Percentiles rank a stretch among this genome's conserved stretches.
Evolutionary conservation across 2,888 invertebrate genomes (phyloP).

Genomic region (Hydroisotoma schaefferi): DNA sequence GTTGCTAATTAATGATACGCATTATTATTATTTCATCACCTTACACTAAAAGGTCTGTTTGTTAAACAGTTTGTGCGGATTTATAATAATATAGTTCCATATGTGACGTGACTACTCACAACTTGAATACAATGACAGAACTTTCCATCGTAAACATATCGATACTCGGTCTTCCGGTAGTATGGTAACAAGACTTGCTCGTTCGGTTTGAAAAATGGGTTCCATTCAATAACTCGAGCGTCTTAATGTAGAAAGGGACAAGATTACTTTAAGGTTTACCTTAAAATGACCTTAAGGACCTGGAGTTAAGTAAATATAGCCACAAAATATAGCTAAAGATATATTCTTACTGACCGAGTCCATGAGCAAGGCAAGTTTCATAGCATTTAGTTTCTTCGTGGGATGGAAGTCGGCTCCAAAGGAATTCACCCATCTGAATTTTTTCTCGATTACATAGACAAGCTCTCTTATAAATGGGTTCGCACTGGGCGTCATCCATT

Average conservation of each 20-base stretch:
- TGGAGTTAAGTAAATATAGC: too few species aligned
- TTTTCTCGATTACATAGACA: conserved; percentile 30
- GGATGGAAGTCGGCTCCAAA: conserved; percentile 30
- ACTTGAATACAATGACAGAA: conserved; percentile 34
- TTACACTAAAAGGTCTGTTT: background rate
- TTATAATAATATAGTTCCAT: background rate
- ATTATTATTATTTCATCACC: background rate
- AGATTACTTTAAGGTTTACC: too few species aligned
- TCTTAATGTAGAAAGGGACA: background rate
- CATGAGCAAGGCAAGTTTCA: conserved; percentile 15
- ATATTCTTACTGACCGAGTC: conserved; percentile 1
- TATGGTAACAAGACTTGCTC: conserved; percentile 8
- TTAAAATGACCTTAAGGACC: too few species aligned
- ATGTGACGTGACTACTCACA: too few species aligned
- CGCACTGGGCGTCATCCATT: conserved; percentile 30
- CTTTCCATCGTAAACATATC: conserved; percentile 36
- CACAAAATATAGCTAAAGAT: background rate
- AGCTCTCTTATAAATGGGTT: conserved; percentile 26
- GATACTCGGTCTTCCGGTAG: conserved; percentile 27
- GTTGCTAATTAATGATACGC: conserved; percentile 19
- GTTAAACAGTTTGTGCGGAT: background rate
- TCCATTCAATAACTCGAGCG: conserved; percentile 37
- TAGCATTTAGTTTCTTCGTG: conserved; percentile 26
- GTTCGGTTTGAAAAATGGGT: conserved; percentile 27
- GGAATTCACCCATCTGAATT: conserved; percentile 30